These are phyloP conservation scores for Aurelia aurita complex sp. Pacific DNA, from an alignment of 30 jellyfish, hydroid and myxozoan genomes.

Conservation along the genomic window DNA sequence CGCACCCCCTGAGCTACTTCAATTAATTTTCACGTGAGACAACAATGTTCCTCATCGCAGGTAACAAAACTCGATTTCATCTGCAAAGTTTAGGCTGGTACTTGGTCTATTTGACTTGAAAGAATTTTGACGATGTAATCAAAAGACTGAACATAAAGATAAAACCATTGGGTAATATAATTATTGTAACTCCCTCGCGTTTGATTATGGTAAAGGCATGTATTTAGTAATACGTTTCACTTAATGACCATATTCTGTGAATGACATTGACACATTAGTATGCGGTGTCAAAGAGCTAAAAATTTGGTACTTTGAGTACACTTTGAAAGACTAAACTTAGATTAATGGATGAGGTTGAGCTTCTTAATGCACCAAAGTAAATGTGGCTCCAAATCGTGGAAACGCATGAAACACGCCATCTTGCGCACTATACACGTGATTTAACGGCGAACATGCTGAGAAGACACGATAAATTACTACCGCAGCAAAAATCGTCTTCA, in stretches of 20 bases:
- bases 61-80: not conserved
- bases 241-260: slow-evolving; percentile 20
- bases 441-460: not conserved
- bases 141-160: not conserved
- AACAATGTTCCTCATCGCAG: not conserved
- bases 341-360: slow-evolving; percentile 32
- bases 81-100: not conserved
- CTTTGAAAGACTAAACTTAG: slow-evolving; percentile 15
- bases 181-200: not conserved
- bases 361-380: slow-evolving; percentile 19
- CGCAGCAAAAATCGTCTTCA: too few species aligned
- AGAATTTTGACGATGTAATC: slow-evolving; percentile 25
- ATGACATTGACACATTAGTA: slow-evolving; percentile 23
- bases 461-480: not conserved
- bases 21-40: not conserved
- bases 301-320: slow-evolving; percentile 27
- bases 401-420: not conserved
- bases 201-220: not conserved
- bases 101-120: not conserved
- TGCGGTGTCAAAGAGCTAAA: slow-evolving; percentile 10
- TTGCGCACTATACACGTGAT: not conserved
- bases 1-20: not conserved
- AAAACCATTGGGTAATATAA: not conserved
- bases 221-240: slow-evolving; percentile 4
- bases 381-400: slow-evolving; percentile 10